phyloP scores from a whole-genome alignment of 1,140 invertebrate species.

The Metopolophium dirhodum region DNA sequence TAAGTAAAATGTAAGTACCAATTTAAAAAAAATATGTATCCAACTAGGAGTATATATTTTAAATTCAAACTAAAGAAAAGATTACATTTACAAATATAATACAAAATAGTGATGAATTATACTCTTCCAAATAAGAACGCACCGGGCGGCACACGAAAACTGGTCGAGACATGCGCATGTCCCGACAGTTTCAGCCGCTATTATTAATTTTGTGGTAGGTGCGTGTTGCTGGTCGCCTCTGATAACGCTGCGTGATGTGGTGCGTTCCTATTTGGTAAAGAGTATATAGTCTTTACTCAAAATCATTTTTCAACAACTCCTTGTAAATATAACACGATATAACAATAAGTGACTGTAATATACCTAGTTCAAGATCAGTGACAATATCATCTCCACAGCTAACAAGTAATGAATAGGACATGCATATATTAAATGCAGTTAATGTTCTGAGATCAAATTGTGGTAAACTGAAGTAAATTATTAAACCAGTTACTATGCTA shows the following conservation, averaged over 20 bases:
- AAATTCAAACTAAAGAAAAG: not conserved
- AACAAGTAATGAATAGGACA: not conserved
- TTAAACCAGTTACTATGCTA: not conserved
- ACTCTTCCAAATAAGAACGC: no score
- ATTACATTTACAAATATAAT: not conserved
- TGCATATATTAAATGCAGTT: not conserved
- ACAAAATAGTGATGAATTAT: no score
- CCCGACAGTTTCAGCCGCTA: no score
- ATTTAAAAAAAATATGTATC: not conserved
- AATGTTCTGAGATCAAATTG: not conserved
- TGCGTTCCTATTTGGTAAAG: no score
- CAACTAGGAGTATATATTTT: not conserved
- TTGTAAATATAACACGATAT: not conserved
- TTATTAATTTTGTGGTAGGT: no score
- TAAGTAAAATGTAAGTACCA: not conserved
- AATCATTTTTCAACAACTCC: not conserved
- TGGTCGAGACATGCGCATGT: no score
- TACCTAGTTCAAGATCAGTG: not conserved
- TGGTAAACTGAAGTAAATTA: not conserved
- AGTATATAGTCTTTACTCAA: not conserved
- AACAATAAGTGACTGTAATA: not conserved
- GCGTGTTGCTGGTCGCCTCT: no score
- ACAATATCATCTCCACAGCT: not conserved
- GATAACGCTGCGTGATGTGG: no score
- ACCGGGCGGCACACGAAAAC: no score